Percentiles rank a stretch among this genome's conserved stretches.
phyloP scores from a whole-genome alignment of 2,113 vertebrate genomes.

The Oreochromis niloticus region DNA sequence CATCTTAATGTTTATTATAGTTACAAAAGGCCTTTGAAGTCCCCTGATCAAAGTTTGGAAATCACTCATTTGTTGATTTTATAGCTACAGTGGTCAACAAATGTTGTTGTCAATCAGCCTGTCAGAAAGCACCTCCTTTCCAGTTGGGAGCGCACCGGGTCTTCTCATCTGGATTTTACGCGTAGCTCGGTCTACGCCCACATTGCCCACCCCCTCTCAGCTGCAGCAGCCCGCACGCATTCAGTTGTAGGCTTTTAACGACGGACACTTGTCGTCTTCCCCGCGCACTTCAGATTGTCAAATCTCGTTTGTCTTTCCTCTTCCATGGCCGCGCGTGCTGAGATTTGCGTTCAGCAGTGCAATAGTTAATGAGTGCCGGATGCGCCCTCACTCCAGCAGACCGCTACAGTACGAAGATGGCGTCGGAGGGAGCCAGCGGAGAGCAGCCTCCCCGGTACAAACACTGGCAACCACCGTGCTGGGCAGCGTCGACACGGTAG shows the following conservation, averaged over 20 bases:
- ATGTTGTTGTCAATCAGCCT: conserved; percentile 51
- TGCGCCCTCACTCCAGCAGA: conserved; percentile 66
- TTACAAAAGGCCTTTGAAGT: neutral
- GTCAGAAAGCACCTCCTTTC: conserved; percentile 20
- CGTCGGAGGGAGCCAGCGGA: conserved; percentile 78
- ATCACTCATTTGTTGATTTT: neutral
- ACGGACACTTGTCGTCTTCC: neutral
- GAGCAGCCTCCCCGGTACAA: conserved; percentile 74
- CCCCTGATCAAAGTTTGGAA: neutral
- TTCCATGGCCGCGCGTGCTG: conserved; percentile 14
- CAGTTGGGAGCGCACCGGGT: conserved; percentile 30
- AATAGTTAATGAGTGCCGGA: conserved; percentile 70
- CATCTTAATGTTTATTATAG: neutral
- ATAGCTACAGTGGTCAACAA: conserved; percentile 3
- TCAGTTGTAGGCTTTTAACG: neutral
- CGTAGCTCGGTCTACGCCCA: conserved; percentile 43
- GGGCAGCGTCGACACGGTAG: conserved; percentile 74
- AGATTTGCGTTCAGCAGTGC: conserved; percentile 50
- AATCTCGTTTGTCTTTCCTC: neutral
- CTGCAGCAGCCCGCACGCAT: neutral
- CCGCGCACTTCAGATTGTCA: neutral
- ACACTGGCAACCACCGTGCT: conserved; percentile 68
- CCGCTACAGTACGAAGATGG: conserved; percentile 79
- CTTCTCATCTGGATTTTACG: conserved; percentile 59
- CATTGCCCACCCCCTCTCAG: neutral